Percentiles rank a stretch among this genome's conserved stretches.
phyloP scores from a whole-genome alignment of 2,888 invertebrate genomes.

The Scaptomyza tumidula region DNA sequence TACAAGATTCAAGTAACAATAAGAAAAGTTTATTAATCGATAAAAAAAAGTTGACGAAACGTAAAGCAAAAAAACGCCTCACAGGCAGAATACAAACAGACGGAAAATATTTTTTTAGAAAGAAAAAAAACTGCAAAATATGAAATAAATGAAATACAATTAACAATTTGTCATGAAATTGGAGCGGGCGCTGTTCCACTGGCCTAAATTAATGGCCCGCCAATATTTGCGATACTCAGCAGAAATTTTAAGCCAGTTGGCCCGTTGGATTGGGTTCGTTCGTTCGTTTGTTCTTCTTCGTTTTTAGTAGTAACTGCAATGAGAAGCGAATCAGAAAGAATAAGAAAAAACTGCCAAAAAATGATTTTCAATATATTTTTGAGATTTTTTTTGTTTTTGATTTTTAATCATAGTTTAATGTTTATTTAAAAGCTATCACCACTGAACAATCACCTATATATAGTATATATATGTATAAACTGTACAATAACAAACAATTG shows the following conservation, averaged over 20 bases:
- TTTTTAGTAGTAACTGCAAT: constrained; percentile 65
- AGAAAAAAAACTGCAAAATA: constrained; percentile 33
- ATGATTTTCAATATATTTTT: constrained; percentile 61
- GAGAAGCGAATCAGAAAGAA: constrained; percentile 54
- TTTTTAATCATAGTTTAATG: constrained; percentile 7
- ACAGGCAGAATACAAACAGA: constrained; percentile 14
- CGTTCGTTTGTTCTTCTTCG: constrained; percentile 11
- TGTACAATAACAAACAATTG: constrained; percentile 19
- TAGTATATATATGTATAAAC: constrained; percentile 3
- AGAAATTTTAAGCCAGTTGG: constrained; percentile 28
- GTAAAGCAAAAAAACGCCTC: constrained; percentile 33
- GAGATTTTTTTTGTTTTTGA: constrained; percentile 27
- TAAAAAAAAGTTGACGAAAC: constrained; percentile 13
- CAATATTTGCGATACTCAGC: constrained; percentile 57
- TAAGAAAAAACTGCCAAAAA: constrained; percentile 31
- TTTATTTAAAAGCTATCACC: constrained; percentile 27
- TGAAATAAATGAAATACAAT: constrained; percentile 41
- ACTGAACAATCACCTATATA: background rate
- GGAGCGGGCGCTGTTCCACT: constrained; percentile 45
- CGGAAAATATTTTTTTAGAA: background rate
- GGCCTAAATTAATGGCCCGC: constrained; percentile 50
- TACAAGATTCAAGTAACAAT: background rate
- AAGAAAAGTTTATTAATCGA: constrained; percentile 38
- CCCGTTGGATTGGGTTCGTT: constrained; percentile 9
- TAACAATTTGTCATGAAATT: constrained; percentile 14